These are phyloP conservation scores for Zaprionus ornatus DNA, from an alignment of 1,140 invertebrate species.

Conservation along the genomic window DNA sequence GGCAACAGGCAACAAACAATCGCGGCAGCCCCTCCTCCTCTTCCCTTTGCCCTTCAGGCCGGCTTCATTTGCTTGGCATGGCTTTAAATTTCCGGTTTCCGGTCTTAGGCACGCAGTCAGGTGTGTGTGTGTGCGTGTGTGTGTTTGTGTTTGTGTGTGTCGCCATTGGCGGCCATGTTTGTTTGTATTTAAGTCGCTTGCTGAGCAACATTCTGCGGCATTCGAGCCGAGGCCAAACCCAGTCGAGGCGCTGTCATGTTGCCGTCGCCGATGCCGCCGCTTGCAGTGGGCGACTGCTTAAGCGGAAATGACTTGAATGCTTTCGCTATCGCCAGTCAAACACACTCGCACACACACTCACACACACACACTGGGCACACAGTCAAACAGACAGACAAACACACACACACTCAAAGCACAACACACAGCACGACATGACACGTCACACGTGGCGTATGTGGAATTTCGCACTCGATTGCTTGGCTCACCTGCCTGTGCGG, in stretches of 20 bases:
- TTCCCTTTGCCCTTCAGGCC: conserved; percentile 9
- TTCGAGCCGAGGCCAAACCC: conserved; percentile 43
- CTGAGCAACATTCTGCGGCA: conserved; percentile 75
- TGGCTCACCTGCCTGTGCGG: conserved; percentile 34
- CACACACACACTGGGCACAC: conserved; percentile 18
- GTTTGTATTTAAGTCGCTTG: conserved; percentile 78
- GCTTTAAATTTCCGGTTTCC: conserved; percentile 80
- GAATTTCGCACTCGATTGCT: conserved; percentile 80
- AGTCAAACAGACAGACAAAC: neutral
- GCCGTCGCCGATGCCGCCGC: neutral
- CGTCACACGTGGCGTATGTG: conserved; percentile 73
- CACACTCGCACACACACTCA: conserved; percentile 5
- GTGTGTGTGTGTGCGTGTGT: neutral
- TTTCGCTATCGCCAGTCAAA: conserved; percentile 48
- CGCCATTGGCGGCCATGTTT: conserved; percentile 69
- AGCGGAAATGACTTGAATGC: conserved; percentile 82
- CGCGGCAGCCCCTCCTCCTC: conserved; percentile 9
- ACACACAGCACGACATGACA: conserved; percentile 18
- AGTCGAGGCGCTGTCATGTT: conserved; percentile 68
- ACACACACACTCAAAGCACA: neutral
- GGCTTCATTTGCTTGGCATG: conserved; percentile 70
- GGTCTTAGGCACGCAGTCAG: conserved; percentile 50
- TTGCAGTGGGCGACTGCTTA: conserved; percentile 66
- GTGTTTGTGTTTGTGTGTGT: neutral
- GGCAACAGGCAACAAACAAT: conserved; percentile 66